Evolutionary conservation across 2,113 vertebrate genomes (phyloP).

Genomic region (Grammomys surdaster): DNA sequence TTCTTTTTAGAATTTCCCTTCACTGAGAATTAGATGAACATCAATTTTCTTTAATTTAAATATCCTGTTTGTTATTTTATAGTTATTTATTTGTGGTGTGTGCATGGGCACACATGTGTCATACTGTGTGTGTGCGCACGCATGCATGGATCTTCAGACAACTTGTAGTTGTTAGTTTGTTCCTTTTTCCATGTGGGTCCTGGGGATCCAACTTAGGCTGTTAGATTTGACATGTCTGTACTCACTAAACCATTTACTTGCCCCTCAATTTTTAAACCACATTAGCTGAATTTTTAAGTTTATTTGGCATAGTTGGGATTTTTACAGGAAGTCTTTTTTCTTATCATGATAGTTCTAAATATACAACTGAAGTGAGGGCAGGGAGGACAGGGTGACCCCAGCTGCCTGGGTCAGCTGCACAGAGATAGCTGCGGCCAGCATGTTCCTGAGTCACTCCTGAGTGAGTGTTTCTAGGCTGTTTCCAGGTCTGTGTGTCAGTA

Average conservation of each 20-base stretch:
- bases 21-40: not conserved
- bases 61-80: not conserved
- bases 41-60: not conserved
- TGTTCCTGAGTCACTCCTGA: not conserved
- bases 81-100: not conserved
- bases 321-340: slow-evolving; percentile 7
- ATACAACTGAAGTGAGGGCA: not conserved
- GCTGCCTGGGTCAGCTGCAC: not conserved
- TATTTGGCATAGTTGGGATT: not conserved
- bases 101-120: not conserved
- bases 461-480: slow-evolving; percentile 11
- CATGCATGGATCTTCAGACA: not conserved
- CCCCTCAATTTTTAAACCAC: not conserved
- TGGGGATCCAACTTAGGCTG: not conserved
- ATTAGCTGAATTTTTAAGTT: not conserved
- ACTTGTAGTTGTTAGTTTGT: not conserved
- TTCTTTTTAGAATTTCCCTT: slow-evolving; percentile 38
- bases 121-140: not conserved
- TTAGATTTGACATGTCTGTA: not conserved
- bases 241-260: not conserved
- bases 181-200: not conserved
- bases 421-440: not conserved
- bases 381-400: not conserved
- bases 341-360: slow-evolving; percentile 28
- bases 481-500: not conserved